A percentile compares a stretch with the other conserved stretches of the same genome.
Conservation (phyloP, 2,797 vertebrate genomes). For the Acanthurus lineatus region DNA sequence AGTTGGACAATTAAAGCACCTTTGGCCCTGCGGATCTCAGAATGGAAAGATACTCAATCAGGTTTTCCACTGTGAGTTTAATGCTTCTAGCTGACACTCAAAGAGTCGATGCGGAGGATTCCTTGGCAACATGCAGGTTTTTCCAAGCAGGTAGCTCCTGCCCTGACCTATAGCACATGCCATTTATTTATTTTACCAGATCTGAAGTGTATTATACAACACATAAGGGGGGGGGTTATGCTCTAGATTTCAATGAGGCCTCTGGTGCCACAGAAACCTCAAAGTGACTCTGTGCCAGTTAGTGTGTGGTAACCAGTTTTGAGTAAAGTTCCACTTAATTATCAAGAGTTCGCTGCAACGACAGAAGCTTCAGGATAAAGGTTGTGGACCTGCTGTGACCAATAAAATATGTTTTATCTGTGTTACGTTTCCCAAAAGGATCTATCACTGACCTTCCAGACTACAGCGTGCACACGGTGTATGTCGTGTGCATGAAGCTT, state of each 20-base stretch:
- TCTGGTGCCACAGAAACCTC: conserved; percentile 1
- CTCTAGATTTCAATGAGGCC: conserved; percentile 25
- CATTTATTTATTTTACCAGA: conserved; percentile 35
- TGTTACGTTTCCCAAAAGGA: too few species aligned
- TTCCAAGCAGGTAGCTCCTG: conserved; percentile 47
- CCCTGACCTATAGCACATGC: conserved; percentile 53
- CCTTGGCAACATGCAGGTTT: conserved; percentile 44
- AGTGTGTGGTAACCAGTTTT: not conserved
- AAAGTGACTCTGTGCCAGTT: not conserved
- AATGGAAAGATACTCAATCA: conserved; percentile 66
- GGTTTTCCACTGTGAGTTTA: conserved; percentile 43
- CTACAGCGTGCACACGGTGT: too few species aligned
- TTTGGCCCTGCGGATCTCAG: conserved; percentile 28
- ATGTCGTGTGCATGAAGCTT: not conserved
- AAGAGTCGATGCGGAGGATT: conserved; percentile 37
- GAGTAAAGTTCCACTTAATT: not conserved
- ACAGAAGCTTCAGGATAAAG: not conserved
- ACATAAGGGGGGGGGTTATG: conserved; percentile 19
- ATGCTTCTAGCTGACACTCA: conserved; percentile 35
- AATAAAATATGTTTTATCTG: too few species aligned
- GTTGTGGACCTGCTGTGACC: too few species aligned
- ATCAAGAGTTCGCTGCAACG: not conserved
- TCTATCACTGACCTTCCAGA: too few species aligned
- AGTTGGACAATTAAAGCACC: conserved; percentile 27
- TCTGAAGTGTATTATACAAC: conserved; percentile 42